These are phyloP conservation scores for Elysia crispata DNA, from an alignment of 2,888 invertebrate genomes.

Conservation along the genomic window DNA sequence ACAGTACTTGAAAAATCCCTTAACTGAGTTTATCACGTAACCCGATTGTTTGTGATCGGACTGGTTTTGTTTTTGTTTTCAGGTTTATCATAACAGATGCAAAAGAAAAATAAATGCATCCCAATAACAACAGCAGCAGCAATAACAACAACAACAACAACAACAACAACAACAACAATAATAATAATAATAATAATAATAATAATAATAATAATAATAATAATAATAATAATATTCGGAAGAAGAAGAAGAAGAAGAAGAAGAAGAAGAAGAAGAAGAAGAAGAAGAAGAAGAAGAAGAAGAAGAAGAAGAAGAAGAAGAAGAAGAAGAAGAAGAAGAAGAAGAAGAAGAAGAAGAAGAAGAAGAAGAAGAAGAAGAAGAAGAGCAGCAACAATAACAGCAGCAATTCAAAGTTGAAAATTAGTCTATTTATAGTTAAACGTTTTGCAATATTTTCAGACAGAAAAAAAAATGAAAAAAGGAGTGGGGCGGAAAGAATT, in stretches of 20 bases:
- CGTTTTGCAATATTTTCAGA: background rate
- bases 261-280: slow-evolving; percentile 31
- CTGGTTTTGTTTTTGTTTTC: no score
- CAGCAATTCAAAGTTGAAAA: no score
- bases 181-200: background rate
- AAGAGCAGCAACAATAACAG: background rate
- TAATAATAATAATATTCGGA: background rate
- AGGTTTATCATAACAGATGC: no score
- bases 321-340: background rate
- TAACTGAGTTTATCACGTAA: no score
- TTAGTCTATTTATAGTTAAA: no score
- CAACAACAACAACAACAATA: no score
- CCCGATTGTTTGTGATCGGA: no score
- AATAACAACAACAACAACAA: no score
- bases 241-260: slow-evolving; percentile 23
- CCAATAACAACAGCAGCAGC: no score
- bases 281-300: slow-evolving; percentile 26
- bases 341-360: slow-evolving; percentile 1
- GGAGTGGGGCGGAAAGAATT: background rate
- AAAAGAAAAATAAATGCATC: no score
- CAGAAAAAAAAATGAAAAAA: background rate
- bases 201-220: background rate
- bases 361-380: background rate
- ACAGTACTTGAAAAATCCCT: no score
- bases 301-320: background rate